These are phyloP conservation scores for Phasia obesa DNA, from an alignment of 2,888 invertebrate species.

Conservation along the genomic window DNA sequence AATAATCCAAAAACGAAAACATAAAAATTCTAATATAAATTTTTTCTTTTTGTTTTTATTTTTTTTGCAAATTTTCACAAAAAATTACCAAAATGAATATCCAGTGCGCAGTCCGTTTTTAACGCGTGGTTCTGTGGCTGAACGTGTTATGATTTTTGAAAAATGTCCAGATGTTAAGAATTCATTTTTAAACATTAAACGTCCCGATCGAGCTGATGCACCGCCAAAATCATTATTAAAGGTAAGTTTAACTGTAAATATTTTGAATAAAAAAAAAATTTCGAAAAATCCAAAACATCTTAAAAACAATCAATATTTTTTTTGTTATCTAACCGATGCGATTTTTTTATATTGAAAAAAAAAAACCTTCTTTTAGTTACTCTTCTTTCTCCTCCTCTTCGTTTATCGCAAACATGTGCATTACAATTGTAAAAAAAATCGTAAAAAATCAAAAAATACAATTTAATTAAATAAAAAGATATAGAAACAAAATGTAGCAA, in stretches of 20 bases:
- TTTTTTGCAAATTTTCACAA: not conserved
- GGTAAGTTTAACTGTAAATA: constrained; percentile 73
- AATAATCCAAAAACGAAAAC: too few species aligned
- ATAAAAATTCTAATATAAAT: not conserved
- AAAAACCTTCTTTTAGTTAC: constrained; percentile 17
- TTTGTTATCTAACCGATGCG: constrained; percentile 62
- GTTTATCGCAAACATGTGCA: constrained; percentile 43
- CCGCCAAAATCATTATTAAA: constrained; percentile 78
- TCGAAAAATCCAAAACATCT: constrained; percentile 3
- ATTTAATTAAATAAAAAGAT: constrained; percentile 12
- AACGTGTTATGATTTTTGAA: constrained; percentile 94
- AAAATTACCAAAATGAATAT: not conserved
- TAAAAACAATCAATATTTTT: constrained; percentile 14
- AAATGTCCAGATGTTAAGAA: constrained; percentile 90
- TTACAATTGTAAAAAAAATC: constrained; percentile 21
- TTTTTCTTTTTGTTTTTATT: constrained; percentile 33
- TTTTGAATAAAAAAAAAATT: not conserved
- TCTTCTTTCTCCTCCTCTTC: constrained; percentile 13
- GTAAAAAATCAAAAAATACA: constrained; percentile 27
- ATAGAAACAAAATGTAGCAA: constrained; percentile 18
- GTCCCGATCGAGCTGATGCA: constrained; percentile 76
- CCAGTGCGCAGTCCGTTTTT: constrained; percentile 84
- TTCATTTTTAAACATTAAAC: constrained; percentile 84
- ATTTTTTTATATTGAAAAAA: constrained; percentile 54
- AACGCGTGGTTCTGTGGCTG: constrained; percentile 94